Base-by-base conservation (phyloP, 2,888 invertebrate species). In the Gibbula magus region DNA sequence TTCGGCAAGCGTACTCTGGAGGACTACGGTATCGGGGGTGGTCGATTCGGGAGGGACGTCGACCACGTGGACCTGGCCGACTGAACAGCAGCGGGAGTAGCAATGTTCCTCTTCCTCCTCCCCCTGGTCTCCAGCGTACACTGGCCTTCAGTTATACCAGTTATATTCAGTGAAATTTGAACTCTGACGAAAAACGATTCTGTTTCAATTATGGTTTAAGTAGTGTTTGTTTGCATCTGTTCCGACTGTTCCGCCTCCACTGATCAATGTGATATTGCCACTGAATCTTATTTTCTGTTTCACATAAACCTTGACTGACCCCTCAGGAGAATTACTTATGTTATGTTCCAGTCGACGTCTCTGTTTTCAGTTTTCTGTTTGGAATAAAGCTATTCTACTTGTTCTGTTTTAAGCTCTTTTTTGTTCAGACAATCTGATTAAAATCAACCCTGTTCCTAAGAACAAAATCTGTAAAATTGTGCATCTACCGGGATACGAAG, bases 11-110 rank as follows among this genome's bases (percentile, higher is more conserved):
- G 91, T 2, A 83, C 81, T 29, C 87, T 83, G 75, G 86, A 84
- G 2, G 88, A 88, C 61, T 91, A 91, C 82, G 88, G 89, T n/a
- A 86, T 91, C 8, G 90, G 90, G 20, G 91, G 89, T 10, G 90
- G 91, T 8, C 86, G 91, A 77, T 91, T 91, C 73, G 91, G 91
- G 18, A 86, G 91, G 18, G 90, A 90, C 81, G 88, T 90, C 0
- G 87, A 87, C 78, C 90, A 90, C 82, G 90, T 89, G 75, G 86
- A 89, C 51, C 54, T 88, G 10, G 81, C 82, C 10, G 84, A 85
- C 70, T 75, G 54, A 75, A 29, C 75, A 29, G 25, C 61, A 10
- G 8, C 45, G 10, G 13, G 45, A 45, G 45, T 10, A 45, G 45
- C 45, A 3, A 45, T 1, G 5, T 7, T 70, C 35, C 70, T 25